Percentiles rank a stretch among this genome's conserved stretches.
Evolutionary conservation across 2,797 vertebrate genomes (phyloP).

Genomic region (Sus cebifrons): DNA sequence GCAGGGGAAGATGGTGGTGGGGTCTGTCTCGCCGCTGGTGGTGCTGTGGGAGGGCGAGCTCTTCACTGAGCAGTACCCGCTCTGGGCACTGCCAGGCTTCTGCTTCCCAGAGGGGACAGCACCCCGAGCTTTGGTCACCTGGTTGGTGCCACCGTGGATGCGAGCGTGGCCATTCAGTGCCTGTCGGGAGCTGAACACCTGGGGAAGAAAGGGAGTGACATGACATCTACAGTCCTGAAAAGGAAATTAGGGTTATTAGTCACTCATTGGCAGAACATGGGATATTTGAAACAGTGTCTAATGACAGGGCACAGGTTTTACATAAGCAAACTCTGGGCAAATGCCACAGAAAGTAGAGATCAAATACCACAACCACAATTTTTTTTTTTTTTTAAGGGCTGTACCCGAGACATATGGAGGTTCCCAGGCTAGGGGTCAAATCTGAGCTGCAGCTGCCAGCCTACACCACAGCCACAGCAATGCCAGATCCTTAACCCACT

Average conservation of each 20-base stretch:
- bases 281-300: slow-evolving; percentile 67
- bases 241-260: slow-evolving; percentile 85
- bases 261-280: slow-evolving; percentile 54
- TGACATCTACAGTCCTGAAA: slow-evolving; percentile 86
- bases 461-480: too few species aligned
- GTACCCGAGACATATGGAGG: too few species aligned
- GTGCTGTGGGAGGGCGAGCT: slow-evolving; percentile 94
- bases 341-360: not conserved
- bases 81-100: slow-evolving; percentile 89
- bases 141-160: slow-evolving; percentile 91
- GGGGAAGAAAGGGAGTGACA: slow-evolving; percentile 81
- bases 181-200: slow-evolving; percentile 92
- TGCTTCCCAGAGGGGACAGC: slow-evolving; percentile 86
- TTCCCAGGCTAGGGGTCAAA: too few species aligned
- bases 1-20: slow-evolving; percentile 93
- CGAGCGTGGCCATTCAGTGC: slow-evolving; percentile 93
- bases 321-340: not conserved
- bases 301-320: not conserved
- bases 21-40: slow-evolving; percentile 93
- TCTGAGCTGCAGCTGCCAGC: too few species aligned
- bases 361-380: not conserved
- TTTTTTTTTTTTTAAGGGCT: too few species aligned
- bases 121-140: slow-evolving; percentile 89
- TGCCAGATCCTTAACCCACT: too few species aligned
- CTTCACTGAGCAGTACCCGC: slow-evolving; percentile 92